A percentile compares a stretch with the other conserved stretches of the same genome.
Evolutionary conservation across 2,797 vertebrate species (phyloP).

Genomic region (Margarornis squamiger): DNA sequence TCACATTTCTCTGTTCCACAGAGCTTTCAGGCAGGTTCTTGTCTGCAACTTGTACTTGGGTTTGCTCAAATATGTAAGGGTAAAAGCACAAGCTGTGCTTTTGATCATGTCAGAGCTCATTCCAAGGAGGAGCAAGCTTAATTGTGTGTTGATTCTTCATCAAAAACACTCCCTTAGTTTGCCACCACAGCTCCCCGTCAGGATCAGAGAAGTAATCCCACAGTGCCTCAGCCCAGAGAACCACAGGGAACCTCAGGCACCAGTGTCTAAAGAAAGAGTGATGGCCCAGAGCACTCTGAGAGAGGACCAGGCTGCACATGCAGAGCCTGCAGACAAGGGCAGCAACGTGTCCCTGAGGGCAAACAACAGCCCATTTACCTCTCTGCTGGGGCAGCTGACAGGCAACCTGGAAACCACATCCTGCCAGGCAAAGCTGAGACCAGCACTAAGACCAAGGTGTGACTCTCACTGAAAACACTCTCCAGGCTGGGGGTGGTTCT

Average conservation of each 20-base stretch:
- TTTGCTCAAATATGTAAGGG: background rate
- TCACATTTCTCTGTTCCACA: background rate
- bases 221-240: background rate
- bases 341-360: fast-evolving
- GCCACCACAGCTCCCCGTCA: background rate
- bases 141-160: background rate
- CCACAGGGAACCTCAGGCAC: background rate
- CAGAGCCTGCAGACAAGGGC: background rate
- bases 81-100: background rate
- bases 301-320: background rate
- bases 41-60: background rate
- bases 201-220: background rate
- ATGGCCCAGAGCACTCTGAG: background rate
- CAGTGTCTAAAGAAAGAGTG: background rate
- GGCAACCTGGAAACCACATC: background rate
- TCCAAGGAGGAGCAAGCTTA: background rate
- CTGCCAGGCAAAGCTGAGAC: background rate
- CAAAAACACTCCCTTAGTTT: background rate
- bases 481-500: background rate
- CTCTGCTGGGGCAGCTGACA: background rate
- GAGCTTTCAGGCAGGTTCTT: background rate
- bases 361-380: background rate
- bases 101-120: background rate
- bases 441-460: background rate
- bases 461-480: background rate